Percentiles rank a stretch among this genome's conserved stretches.
Evolutionary conservation across 2,888 invertebrate genomes (phyloP).

Genomic region (Zhengitettix transpicula): DNA sequence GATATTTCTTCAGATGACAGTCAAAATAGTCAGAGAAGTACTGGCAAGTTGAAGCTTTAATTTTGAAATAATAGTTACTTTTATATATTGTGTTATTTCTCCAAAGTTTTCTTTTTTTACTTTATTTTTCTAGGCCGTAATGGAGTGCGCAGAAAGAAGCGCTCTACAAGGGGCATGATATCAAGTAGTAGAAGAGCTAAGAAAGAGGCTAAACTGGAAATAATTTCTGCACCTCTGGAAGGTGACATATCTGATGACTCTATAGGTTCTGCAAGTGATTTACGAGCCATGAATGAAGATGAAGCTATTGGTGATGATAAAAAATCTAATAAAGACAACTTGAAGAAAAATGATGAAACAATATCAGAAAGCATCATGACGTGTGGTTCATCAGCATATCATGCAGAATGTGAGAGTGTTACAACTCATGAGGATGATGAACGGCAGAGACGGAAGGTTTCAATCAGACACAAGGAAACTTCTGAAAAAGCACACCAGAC

Average conservation of each 20-base stretch:
- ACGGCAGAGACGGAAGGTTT: constrained; percentile 21
- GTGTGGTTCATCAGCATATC: constrained; percentile 51
- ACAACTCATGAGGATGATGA: constrained; percentile 36
- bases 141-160: not conserved
- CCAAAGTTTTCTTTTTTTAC: too few species aligned
- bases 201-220: not conserved
- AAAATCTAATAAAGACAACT: constrained; percentile 17
- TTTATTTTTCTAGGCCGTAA: not conserved
- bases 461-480: constrained; percentile 18
- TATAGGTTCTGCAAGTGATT: constrained; percentile 55
- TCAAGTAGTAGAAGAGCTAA: not conserved
- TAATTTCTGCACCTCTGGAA: not conserved
- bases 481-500: not conserved
- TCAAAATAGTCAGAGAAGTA: constrained; percentile 1
- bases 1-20: constrained; percentile 37
- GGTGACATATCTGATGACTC: constrained; percentile 37
- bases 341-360: constrained; percentile 20
- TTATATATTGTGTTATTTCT: too few species aligned
- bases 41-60: not conserved
- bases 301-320: constrained; percentile 28
- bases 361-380: constrained; percentile 41
- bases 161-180: not conserved
- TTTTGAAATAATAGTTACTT: too few species aligned
- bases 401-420: constrained; percentile 54
- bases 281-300: constrained; percentile 36